Conservation (phyloP, 2,113 vertebrate genomes). For the Sigmodon hispidus region DNA sequence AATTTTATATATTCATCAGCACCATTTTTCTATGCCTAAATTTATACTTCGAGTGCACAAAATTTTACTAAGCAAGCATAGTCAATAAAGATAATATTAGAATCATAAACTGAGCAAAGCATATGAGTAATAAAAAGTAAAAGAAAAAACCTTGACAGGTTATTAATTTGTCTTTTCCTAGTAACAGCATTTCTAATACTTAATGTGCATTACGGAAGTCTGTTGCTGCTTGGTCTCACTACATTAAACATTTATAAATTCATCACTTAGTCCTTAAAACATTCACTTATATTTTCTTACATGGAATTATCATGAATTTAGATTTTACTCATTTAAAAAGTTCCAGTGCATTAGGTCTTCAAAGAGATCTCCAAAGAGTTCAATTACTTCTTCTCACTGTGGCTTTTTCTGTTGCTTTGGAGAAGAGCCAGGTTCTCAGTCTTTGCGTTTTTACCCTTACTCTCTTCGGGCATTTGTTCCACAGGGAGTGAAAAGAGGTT, state of each 20-base stretch:
- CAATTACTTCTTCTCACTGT: slow-evolving; percentile 77
- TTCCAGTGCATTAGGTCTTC: slow-evolving; percentile 77
- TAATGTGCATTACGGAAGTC: slow-evolving; percentile 45
- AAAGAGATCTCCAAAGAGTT: slow-evolving; percentile 78
- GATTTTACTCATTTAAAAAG: slow-evolving; percentile 77
- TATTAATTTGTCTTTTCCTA: slow-evolving; percentile 70
- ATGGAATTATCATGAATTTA: slow-evolving; percentile 66
- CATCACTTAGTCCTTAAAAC: slow-evolving; percentile 71
- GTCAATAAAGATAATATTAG: slow-evolving; percentile 75
- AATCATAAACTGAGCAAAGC: slow-evolving; percentile 60
- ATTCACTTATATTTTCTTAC: slow-evolving; percentile 71
- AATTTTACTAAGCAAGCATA: slow-evolving; percentile 67
- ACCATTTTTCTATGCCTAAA: slow-evolving; percentile 64
- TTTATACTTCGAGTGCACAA: slow-evolving; percentile 56
- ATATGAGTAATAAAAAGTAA: slow-evolving; percentile 63
- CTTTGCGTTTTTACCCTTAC: slow-evolving; percentile 70
- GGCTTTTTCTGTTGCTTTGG: slow-evolving; percentile 74
- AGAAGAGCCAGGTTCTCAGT: slow-evolving; percentile 80
- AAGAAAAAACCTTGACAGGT: slow-evolving; percentile 42
- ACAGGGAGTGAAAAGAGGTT: slow-evolving; percentile 80
- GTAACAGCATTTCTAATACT: slow-evolving; percentile 50
- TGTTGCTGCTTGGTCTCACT: slow-evolving; percentile 28
- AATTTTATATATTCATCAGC: slow-evolving; percentile 36
- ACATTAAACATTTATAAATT: slow-evolving; percentile 78
- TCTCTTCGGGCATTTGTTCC: slow-evolving; percentile 80